These are phyloP conservation scores for Syngnathus acus DNA, from an alignment of 2,797 vertebrate species.

Conservation along the genomic window DNA sequence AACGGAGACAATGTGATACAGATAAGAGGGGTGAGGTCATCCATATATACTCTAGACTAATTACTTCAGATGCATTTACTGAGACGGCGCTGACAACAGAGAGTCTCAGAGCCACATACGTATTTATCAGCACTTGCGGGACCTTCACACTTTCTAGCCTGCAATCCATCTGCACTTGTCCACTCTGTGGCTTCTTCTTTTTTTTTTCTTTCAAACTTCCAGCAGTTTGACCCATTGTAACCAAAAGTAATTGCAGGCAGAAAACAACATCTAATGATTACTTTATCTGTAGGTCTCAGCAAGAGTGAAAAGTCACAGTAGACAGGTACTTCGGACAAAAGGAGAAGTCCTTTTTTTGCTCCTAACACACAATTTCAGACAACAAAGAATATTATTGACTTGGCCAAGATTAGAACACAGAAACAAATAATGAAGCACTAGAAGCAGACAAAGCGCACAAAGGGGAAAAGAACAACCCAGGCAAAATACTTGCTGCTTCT, in stretches of 20 bases:
- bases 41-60: slow-evolving; percentile 65
- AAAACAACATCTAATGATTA: slow-evolving; percentile 82
- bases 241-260: slow-evolving; percentile 76
- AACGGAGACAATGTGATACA: slow-evolving; percentile 53
- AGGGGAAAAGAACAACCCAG: slow-evolving; percentile 61
- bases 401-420: slow-evolving; percentile 77
- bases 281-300: slow-evolving; percentile 71
- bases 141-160: slow-evolving; percentile 59
- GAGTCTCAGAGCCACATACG: slow-evolving; percentile 60
- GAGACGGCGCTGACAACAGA: slow-evolving; percentile 50
- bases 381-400: slow-evolving; percentile 85
- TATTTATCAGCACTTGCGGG: slow-evolving; percentile 71
- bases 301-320: slow-evolving; percentile 70
- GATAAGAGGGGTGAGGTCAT: slow-evolving; percentile 55
- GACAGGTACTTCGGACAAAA: slow-evolving; percentile 75
- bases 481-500: slow-evolving; percentile 43
- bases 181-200: slow-evolving; percentile 55
- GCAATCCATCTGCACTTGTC: slow-evolving; percentile 68
- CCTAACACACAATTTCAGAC: slow-evolving; percentile 75
- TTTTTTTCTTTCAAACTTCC: slow-evolving; percentile 56
- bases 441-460: slow-evolving; percentile 69
- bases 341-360: slow-evolving; percentile 62
- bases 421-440: slow-evolving; percentile 76
- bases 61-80: slow-evolving; percentile 67
- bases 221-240: slow-evolving; percentile 71